phyloP scores from a whole-genome alignment of 1,140 invertebrate species.

The Lepidostoma basale region DNA sequence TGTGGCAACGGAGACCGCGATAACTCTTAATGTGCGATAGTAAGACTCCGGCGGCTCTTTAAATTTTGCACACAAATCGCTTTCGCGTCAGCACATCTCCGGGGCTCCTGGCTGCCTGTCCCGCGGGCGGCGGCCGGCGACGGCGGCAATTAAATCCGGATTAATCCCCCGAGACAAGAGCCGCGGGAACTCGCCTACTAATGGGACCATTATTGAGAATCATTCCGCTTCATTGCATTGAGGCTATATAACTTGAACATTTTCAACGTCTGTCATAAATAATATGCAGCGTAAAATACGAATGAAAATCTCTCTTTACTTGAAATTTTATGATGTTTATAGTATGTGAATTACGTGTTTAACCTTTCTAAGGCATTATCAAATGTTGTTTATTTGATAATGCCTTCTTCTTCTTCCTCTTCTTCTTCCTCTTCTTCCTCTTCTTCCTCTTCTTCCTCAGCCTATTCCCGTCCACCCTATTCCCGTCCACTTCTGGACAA shows the following conservation, averaged over 20 bases:
- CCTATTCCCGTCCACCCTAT: too few species aligned
- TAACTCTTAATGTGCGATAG: neutral
- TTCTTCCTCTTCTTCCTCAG: too few species aligned
- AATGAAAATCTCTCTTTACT: neutral
- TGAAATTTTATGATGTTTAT: neutral
- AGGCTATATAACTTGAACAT: neutral
- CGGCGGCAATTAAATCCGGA: neutral
- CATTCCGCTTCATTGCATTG: neutral
- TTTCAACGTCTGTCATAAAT: neutral
- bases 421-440: too few species aligned
- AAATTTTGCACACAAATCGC: neutral
- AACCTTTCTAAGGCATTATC: too few species aligned
- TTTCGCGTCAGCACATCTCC: neutral
- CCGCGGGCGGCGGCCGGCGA: neutral
- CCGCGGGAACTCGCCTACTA: neutral
- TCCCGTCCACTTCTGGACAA: too few species aligned
- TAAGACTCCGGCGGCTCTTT: neutral
- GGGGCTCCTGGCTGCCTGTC: neutral
- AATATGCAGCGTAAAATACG: neutral
- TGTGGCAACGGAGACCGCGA: neutral
- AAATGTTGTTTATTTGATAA: too few species aligned
- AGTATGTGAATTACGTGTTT: neutral
- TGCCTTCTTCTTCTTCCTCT: too few species aligned
- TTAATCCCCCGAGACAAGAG: neutral
- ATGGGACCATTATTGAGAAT: neutral